Base-by-base conservation (phyloP, 2,888 invertebrate species). In the Gibbula magus region DNA sequence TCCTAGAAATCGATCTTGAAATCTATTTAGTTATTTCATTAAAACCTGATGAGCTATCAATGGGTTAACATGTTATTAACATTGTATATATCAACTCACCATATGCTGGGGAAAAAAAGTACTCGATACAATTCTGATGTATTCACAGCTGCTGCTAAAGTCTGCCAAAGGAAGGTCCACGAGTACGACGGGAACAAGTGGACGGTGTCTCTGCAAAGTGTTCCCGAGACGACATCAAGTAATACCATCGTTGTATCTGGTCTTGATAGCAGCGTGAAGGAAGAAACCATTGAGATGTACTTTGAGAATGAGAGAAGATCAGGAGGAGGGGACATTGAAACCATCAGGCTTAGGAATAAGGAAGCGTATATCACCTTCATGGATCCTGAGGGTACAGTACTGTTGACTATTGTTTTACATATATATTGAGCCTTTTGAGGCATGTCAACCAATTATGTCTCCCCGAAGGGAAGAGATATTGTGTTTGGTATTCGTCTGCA, bases 271-370 rank as follows among this genome's bases (percentile, higher is more conserved):
- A 16, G 29, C 29, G 5, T 61, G 29, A 61, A 4, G 2, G 73
- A 80, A 53, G 81, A 81, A 16, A 77, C 77, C 51, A 32, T 82
- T 18, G 84, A 84, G 66, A 61, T 82, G 81, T 84, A 82, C 75
- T 83, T 84, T 79, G 84, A 82, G 51, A 84, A 52, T 75, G 74
- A 77, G 25, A 80, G 52, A 25, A 51, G 67, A n/a, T 79, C 78
- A 51, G 83, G 80, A 45, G 84, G 83, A n/a, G 82, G 80, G 4
- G 79, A 79, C 0, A 81, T 84, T 39, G 76, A 20, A 29, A 73
- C 75, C 0, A 53, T 81, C 10, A 25, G 75, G 18, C 54, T 66
- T 45, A 35, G 74, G 16, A 76, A 67, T 32, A 66, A 70, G 70
- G 75, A 70, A 7, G 75, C 70, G 13, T 29, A 5, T 25, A 74